These are phyloP conservation scores for Chrysemys picta DNA, from an alignment of 2,113 vertebrate species.

Conservation along the genomic window DNA sequence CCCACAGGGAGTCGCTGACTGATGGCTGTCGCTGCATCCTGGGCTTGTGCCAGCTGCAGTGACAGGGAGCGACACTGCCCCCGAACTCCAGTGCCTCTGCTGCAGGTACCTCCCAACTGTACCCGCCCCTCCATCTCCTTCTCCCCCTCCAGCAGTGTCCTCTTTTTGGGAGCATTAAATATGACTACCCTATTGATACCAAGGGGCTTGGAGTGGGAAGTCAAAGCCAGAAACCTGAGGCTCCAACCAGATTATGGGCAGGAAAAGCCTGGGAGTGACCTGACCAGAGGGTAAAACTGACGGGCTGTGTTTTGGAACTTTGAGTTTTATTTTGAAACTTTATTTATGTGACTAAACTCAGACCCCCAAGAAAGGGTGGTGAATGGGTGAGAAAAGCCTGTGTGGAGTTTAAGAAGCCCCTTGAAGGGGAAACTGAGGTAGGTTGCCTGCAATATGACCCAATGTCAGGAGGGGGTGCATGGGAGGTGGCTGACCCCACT, in stretches of 20 bases:
- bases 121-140: no score
- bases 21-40: no score
- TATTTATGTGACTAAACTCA: background rate
- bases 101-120: no score
- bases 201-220: background rate
- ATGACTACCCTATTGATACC: background rate
- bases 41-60: no score
- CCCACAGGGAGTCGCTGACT: no score
- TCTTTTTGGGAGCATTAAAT: no score
- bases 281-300: background rate
- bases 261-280: background rate
- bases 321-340: background rate
- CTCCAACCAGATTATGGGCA: background rate
- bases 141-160: no score
- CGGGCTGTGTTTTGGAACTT: background rate
- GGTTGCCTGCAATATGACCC: background rate
- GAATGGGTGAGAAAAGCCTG: background rate
- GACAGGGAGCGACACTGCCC: no score
- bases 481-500: background rate
- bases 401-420: background rate
- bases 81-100: no score
- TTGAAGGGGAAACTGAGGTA: background rate
- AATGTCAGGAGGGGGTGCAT: background rate
- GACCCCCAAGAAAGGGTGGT: background rate
- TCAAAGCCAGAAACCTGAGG: background rate